Evolutionary conservation across 2,888 invertebrate genomes (phyloP).

Genomic region (Ceraclea dissimilis): DNA sequence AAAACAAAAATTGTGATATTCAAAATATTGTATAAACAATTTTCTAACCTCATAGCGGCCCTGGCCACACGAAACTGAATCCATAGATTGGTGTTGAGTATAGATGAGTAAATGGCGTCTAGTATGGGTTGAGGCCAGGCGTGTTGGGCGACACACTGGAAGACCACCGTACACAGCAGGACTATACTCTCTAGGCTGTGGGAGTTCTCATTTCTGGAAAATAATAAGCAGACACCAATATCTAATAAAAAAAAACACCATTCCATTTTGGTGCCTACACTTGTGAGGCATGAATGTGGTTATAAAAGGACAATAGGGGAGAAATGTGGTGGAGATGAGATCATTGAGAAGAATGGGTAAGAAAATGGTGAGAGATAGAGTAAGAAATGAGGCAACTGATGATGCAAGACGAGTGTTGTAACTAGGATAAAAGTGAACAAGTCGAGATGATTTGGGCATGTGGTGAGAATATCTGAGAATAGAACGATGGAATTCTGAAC

Average conservation of each 20-base stretch:
- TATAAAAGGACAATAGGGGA: too few relatives aligned
- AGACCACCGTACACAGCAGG: conserved; percentile 73
- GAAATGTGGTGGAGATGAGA: too few relatives aligned
- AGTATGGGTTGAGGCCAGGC: conserved; percentile 57
- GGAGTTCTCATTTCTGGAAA: not conserved
- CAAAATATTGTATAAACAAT: not conserved
- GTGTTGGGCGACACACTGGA: conserved; percentile 70
- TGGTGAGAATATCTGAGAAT: too few relatives aligned
- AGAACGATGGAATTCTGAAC: too few relatives aligned
- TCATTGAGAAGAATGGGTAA: too few relatives aligned
- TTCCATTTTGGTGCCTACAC: too few relatives aligned
- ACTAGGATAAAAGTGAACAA: too few relatives aligned
- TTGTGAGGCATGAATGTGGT: too few relatives aligned
- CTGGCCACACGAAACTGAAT: conserved; percentile 80
- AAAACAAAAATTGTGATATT: not conserved
- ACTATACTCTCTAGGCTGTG: conserved; percentile 47
- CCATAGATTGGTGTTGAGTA: conserved; percentile 63
- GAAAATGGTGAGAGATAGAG: too few relatives aligned
- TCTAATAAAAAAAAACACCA: not conserved
- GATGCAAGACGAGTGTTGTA: too few relatives aligned
- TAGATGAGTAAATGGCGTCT: conserved; percentile 50
- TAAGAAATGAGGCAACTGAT: too few relatives aligned
- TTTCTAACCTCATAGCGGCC: conserved; percentile 67
- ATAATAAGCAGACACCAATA: not conserved
- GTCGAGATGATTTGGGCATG: too few relatives aligned